Base-by-base conservation (phyloP, 2,113 vertebrate species). In the Perca schrenkii region DNA sequence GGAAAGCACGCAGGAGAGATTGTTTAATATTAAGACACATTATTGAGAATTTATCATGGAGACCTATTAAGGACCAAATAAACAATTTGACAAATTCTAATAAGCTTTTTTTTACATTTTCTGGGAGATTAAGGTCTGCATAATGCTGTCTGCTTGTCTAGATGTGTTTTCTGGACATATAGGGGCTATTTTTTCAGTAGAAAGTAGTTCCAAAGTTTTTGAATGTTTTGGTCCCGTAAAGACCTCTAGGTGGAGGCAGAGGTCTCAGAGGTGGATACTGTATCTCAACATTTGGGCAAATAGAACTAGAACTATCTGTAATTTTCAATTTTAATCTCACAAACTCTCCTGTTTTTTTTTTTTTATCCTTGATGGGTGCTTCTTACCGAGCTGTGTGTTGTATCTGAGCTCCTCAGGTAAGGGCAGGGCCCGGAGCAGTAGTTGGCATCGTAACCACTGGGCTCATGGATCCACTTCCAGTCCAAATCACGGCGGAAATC, bases 381-480 rank as follows among this genome's bases (percentile, higher is more conserved):
- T 31, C 82, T n/a, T 95, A 98, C 97, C 95, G 96, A 96, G 96
- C 96, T 98, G 91, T 98, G 97, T 53, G 97, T 97, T 3, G 96
- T 97, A 76, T 98, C 97, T 43, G 97, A 94, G 0, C 97, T 98
- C 91, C 96, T 96, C 78, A 98, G 96, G 91, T 98, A 98, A 0
- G 97, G 97, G 79, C 97, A 99, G 0, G 97, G 97, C 52, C 97
- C 97, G 0, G 97, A 98, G 93, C 97, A 99, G 76, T 97, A 98
- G 94, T 99, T 99, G 69, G 97, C 97, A 3, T 96, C 97, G 80
- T 99, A 99, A 40, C 97, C 97, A 82, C 97, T 99, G 1, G 97
- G 97, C 91, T 99, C 97, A 0, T 99, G 97, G 86, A 99, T 97
- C 97, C 97, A 99, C 83, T 97, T 99, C 97, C 97, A 98, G 94